A percentile compares a stretch with the other conserved stretches of the same genome.
phyloP scores from a whole-genome alignment of 2,113 vertebrate species.

The Pelecanoides urinatrix region DNA sequence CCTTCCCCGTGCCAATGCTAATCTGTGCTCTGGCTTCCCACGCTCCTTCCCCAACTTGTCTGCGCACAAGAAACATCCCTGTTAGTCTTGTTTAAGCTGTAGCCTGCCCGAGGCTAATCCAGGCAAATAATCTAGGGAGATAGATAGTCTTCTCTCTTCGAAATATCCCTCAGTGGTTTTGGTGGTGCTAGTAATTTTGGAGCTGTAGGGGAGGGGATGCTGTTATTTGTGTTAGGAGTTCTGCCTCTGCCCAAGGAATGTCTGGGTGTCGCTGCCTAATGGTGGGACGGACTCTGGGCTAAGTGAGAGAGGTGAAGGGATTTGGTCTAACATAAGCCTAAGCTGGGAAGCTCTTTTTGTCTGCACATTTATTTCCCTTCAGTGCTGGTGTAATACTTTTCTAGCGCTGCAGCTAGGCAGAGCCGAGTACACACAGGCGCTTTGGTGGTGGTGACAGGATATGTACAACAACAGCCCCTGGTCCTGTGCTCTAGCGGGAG shows the following conservation, averaged over 20 bases:
- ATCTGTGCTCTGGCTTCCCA: not conserved
- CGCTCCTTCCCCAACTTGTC: not conserved
- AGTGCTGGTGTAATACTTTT: not conserved
- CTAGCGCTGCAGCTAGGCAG: not conserved
- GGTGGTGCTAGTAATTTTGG: not conserved
- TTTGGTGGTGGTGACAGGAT: not conserved
- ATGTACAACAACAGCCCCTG: not conserved
- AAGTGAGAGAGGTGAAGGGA: not conserved
- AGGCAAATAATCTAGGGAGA: not conserved
- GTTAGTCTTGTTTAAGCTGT: not conserved
- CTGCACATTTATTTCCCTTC: not conserved
- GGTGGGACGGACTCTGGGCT: not conserved
- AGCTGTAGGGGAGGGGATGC: not conserved
- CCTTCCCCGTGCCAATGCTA: accelerated
- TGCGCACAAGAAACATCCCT: not conserved
- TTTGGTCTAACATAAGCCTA: not conserved
- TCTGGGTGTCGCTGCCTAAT: not conserved
- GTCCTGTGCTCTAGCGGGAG: not conserved
- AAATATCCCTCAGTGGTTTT: not conserved
- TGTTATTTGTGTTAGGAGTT: not conserved
- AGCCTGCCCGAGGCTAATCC: not conserved
- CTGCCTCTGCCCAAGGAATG: not conserved
- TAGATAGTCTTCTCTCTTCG: not conserved
- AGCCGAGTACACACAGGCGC: not conserved
- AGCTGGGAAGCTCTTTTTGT: not conserved